Conservation (phyloP, 2,797 vertebrate genomes). For the Gymnocypris eckloni region DNA sequence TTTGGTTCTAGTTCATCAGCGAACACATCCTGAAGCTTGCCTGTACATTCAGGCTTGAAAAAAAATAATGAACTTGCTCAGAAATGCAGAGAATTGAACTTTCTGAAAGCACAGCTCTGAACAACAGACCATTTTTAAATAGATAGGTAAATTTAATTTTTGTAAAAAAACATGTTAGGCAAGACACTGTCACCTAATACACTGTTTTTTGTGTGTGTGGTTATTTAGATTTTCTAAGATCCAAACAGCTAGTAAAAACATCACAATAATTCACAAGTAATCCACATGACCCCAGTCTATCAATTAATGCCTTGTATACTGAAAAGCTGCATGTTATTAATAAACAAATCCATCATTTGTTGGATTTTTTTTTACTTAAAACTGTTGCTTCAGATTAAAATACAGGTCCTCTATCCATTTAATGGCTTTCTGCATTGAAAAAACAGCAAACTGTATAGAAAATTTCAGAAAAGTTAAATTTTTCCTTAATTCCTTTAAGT, state of each 20-base stretch:
- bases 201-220: too few relatives aligned
- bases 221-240: not conserved
- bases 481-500: not conserved
- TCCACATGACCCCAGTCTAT: not conserved
- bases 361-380: not conserved
- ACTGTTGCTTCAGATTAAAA: not conserved
- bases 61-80: constrained; percentile 28
- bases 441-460: not conserved
- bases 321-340: not conserved
- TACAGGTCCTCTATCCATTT: not conserved
- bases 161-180: not conserved
- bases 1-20: constrained; percentile 37
- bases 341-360: not conserved
- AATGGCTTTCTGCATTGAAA: not conserved
- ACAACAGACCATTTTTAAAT: not conserved
- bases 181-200: not conserved
- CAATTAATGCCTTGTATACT: not conserved
- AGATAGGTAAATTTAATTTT: not conserved
- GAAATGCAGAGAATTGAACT: constrained; percentile 18
- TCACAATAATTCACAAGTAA: not conserved
- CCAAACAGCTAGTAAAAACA: not conserved
- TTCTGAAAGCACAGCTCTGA: not conserved
- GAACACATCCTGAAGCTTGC: constrained; percentile 33
- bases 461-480: not conserved
- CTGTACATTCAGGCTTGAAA: constrained; percentile 32